These are phyloP conservation scores for Cirrhinus mrigala DNA, from an alignment of 2,797 vertebrate species.

Conservation along the genomic window DNA sequence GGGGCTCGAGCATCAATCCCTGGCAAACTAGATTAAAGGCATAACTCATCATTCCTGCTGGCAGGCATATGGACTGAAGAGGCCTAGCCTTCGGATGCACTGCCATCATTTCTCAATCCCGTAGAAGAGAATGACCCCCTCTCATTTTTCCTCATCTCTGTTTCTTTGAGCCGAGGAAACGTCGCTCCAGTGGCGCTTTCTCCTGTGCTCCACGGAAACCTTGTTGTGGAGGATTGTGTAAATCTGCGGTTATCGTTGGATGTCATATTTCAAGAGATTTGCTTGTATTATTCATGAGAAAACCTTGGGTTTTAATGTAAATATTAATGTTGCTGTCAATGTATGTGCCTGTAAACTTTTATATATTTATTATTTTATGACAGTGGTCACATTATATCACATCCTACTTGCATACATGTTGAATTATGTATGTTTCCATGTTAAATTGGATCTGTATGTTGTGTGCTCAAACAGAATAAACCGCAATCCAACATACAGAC, in stretches of 20 bases:
- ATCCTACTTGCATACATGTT: not conserved
- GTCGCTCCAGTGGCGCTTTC: not conserved
- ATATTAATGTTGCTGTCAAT: not conserved
- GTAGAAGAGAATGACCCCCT: slow-evolving; percentile 16
- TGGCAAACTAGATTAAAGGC: slow-evolving; percentile 75
- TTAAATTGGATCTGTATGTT: not conserved
- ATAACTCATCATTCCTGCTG: slow-evolving; percentile 73
- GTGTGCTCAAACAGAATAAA: not conserved
- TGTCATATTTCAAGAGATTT: not conserved
- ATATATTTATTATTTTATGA: slow-evolving; percentile 14
- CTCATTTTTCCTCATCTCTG: slow-evolving; percentile 26
- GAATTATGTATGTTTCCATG: not conserved
- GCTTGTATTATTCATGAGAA: not conserved
- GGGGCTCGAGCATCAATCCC: slow-evolving; percentile 68
- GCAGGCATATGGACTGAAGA: slow-evolving; percentile 57
- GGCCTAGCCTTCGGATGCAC: slow-evolving; percentile 8
- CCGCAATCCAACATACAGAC: not conserved
- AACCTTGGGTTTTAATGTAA: not conserved
- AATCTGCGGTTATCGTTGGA: not conserved
- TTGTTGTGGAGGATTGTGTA: not conserved
- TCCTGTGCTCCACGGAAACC: not conserved
- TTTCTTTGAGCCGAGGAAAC: slow-evolving; percentile 12
- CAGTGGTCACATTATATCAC: not conserved
- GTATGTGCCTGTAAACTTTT: not conserved
- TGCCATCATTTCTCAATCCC: slow-evolving; percentile 40